Conservation (phyloP, 2,113 vertebrate genomes). For the Odocoileus virginianus region DNA sequence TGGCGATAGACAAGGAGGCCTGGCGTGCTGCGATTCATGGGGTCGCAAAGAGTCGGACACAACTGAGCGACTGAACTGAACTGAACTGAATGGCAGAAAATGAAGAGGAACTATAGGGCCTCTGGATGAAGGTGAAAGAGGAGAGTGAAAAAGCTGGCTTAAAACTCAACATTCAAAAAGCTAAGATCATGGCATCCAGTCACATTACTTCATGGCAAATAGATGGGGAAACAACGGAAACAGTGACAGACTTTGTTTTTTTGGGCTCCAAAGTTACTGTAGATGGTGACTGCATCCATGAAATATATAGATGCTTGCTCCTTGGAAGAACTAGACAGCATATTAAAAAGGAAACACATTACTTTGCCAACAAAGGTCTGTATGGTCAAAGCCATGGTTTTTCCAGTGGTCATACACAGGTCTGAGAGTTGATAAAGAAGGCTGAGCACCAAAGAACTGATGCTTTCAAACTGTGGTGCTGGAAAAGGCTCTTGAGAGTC, state of each 20-base stretch:
- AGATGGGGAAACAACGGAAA: background rate
- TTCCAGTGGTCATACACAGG: background rate
- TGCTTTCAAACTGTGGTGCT: background rate
- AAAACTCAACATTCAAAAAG: background rate
- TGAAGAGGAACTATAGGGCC: background rate
- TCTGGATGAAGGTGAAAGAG: background rate
- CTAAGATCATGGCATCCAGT: background rate
- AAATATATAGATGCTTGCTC: background rate
- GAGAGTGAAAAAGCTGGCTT: background rate
- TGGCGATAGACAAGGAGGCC: too few species aligned
- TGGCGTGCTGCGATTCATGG: too few species aligned
- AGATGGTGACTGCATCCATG: background rate
- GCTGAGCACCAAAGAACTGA: background rate
- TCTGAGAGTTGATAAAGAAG: background rate
- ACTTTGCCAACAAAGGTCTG: background rate
- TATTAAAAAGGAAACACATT: background rate
- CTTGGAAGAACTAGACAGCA: background rate
- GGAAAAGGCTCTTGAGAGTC: background rate
- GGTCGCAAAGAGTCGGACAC: too few species aligned
- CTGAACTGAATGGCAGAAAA: background rate
- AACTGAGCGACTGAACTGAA: too few species aligned
- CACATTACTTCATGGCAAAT: background rate
- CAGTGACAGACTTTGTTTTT: background rate
- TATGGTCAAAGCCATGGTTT: background rate
- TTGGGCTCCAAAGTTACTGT: background rate